phyloP scores from a whole-genome alignment of 2,797 vertebrate genomes.

The Vespertilio murinus region DNA sequence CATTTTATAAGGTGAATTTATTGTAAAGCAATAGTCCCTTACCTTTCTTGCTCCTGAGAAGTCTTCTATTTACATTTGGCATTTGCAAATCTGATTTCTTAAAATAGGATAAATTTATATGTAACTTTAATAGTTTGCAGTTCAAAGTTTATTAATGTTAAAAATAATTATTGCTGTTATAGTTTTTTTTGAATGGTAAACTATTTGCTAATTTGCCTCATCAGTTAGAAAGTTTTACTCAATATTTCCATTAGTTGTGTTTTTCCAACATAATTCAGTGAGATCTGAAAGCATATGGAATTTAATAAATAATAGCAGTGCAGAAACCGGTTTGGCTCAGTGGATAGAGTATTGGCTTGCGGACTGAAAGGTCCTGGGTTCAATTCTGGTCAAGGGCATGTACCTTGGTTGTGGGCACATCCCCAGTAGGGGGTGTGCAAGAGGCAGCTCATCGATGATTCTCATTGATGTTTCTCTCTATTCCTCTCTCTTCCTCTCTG shows the following conservation, averaged over 20 bases:
- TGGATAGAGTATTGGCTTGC: too few species aligned
- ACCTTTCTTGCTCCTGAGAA: not conserved
- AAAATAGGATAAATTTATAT: not conserved
- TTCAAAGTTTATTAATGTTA: conserved; percentile 39
- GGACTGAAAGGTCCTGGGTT: too few species aligned
- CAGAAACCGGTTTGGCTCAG: too few species aligned
- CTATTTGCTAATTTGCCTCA: conserved; percentile 40
- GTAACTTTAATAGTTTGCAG: conserved; percentile 46
- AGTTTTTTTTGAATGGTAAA: conserved; percentile 50
- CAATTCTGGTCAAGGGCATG: too few species aligned
- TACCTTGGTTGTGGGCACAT: too few species aligned
- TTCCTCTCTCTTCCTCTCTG: too few species aligned
- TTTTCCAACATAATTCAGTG: conserved; percentile 33
- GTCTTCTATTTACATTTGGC: not conserved
- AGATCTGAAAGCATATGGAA: not conserved
- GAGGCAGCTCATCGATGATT: too few species aligned
- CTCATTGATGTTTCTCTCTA: too few species aligned
- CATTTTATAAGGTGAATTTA: not conserved
- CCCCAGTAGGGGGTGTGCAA: too few species aligned
- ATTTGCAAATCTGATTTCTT: conserved; percentile 29
- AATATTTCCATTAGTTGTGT: not conserved
- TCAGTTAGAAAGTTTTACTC: conserved; percentile 43
- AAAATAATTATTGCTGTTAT: not conserved
- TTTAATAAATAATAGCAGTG: conserved; percentile 50
- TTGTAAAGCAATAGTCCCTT: not conserved